Evolutionary conservation across 2,888 invertebrate species (phyloP), one percentile per base, ranked within the genome.

Genomic region (Myathropa florea): DNA sequence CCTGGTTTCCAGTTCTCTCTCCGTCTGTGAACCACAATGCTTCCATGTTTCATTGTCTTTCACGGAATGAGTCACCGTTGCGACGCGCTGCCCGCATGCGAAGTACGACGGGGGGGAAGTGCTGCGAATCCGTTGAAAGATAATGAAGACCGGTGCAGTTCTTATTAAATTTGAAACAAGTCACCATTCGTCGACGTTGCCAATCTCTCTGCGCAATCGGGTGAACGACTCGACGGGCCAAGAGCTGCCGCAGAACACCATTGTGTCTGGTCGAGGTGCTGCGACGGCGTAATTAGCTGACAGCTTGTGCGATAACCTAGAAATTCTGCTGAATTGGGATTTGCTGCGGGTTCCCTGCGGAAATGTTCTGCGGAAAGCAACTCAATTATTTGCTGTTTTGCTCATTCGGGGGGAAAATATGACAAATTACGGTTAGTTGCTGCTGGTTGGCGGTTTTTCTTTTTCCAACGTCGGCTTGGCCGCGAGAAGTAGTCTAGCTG

Each of bases 261-360:
- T 64, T 39, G 71, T 79, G 80, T 80, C 72, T 67, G 67, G 46
- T 18, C 46, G 46, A 46, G 39, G 39, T 46, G 46, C 18, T 46
- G 21, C 33, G 21, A 30, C 21, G 21, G 14, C 67, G 24, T 73
- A 68, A 75, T 68, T 73, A 81, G 73, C 57, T 60, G 55, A 60
- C 57, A 24, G 64, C 33, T 14, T 79, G 23, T 78, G 67, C 36
- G 26, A 33, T 80, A 76, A 76, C 80, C 84, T 80, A 80, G 84
- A 84, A 84, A 80, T 65, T 77, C 55, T 61, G 67, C 71, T 67
- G 70, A 64, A 65, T 73, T 73, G 14, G 28, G 70, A 60, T 21
- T 67, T 60, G 71, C 60, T 46, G 21, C 2, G 65, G 53, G 64
- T 39, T 70, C 70, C 70, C 78, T 64, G 63, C 33, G 67, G 39